Percentiles rank a stretch among this genome's conserved stretches.
These are phyloP conservation scores for Microtus ochrogaster DNA, from an alignment of 2,113 vertebrate species.

Conservation along the genomic window DNA sequence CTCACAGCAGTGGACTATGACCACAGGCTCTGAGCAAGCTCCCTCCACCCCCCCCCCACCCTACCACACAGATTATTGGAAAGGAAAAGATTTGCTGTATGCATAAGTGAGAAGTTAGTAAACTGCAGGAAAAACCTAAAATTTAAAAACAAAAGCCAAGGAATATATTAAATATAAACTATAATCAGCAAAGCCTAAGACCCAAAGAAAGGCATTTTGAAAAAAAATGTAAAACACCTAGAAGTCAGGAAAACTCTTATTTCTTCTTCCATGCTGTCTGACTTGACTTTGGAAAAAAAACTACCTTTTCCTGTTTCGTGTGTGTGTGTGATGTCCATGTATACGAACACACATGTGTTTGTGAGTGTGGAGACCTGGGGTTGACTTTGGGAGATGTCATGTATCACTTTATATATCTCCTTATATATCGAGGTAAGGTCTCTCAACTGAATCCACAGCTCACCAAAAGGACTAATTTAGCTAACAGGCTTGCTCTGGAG, in stretches of 20 bases:
- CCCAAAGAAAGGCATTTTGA: not conserved
- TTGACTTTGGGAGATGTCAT: not conserved
- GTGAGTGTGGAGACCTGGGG: not conserved
- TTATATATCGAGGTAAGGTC: not conserved
- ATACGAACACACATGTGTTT: not conserved
- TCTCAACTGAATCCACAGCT: not conserved
- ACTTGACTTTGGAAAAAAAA: constrained; percentile 13
- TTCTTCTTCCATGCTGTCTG: not conserved
- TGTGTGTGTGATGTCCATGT: not conserved
- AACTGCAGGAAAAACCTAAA: constrained; percentile 15
- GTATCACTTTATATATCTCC: not conserved
- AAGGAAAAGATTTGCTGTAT: not conserved
- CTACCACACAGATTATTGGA: not conserved
- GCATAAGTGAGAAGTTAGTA: not conserved
- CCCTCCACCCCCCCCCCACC: not conserved
- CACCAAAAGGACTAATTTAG: not conserved
- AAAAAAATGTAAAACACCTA: not conserved
- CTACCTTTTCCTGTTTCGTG: not conserved
- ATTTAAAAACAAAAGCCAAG: constrained; percentile 56
- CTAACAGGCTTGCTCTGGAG: not conserved
- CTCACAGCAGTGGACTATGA: not conserved
- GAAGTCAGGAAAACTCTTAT: not conserved
- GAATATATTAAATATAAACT: not conserved
- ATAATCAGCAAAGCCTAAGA: not conserved
- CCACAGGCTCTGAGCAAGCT: not conserved